These are phyloP conservation scores for Zaprionus inermis DNA, from an alignment of 1,140 invertebrate genomes.

Conservation along the genomic window DNA sequence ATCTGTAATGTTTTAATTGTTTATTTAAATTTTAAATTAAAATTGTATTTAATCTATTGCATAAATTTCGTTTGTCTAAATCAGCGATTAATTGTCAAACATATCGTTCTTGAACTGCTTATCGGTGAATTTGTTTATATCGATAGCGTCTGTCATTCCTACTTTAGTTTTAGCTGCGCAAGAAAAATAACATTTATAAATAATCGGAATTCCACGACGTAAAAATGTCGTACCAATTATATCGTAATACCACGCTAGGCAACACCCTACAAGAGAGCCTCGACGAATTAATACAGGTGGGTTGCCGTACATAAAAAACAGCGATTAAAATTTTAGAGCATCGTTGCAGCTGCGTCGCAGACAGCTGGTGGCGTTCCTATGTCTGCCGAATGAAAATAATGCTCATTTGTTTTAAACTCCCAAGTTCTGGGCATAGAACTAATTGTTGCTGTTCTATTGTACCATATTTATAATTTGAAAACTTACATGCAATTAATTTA, in stretches of 20 bases:
- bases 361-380: constrained; percentile 15
- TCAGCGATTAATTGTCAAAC: background rate
- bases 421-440: background rate
- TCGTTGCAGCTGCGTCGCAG: constrained; percentile 38
- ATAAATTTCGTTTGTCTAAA: too few species aligned
- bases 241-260: constrained; percentile 98
- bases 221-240: constrained; percentile 96
- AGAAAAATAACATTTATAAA: constrained; percentile 17
- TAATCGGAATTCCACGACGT: constrained; percentile 16
- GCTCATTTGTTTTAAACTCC: background rate
- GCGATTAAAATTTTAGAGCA: background rate
- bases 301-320: constrained; percentile 4
- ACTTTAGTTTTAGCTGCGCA: constrained; percentile 14
- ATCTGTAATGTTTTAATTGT: too few species aligned
- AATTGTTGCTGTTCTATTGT: background rate
- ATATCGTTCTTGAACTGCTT: background rate
- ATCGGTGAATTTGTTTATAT: background rate
- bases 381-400: constrained; percentile 25
- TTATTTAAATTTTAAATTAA: too few species aligned
- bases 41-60: too few species aligned
- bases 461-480: background rate
- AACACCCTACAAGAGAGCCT: constrained; percentile 98
- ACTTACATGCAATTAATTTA: background rate
- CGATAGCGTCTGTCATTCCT: constrained; percentile 15
- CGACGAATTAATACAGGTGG: constrained; percentile 95